phyloP scores from a whole-genome alignment of 92 coral and sea anemone species.

The Paramuricea clavata region DNA sequence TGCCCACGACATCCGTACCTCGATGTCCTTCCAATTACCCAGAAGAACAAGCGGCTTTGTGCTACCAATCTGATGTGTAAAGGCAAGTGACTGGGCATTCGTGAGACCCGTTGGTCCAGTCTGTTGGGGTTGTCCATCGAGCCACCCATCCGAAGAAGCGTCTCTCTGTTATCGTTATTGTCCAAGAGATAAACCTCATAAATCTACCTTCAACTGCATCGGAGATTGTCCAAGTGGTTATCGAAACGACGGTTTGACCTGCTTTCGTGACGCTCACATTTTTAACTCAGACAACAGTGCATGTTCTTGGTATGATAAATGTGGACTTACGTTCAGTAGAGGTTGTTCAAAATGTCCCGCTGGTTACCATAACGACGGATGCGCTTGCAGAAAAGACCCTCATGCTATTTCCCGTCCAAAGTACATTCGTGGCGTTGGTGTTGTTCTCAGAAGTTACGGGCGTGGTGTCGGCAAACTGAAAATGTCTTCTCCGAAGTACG shows the following conservation, averaged over 20 bases:
- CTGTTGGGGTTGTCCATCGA: constrained; percentile 4
- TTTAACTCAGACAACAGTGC: neutral
- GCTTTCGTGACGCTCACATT: neutral
- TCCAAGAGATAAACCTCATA: neutral
- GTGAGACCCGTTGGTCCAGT: neutral
- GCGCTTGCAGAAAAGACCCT: neutral
- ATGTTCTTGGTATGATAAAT: neutral
- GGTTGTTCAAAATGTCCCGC: neutral
- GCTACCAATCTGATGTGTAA: neutral
- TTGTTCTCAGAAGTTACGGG: neutral
- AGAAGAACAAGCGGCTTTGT: no score
- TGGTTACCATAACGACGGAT: neutral
- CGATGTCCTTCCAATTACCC: neutral
- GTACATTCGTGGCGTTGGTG: neutral
- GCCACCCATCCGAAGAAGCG: neutral
- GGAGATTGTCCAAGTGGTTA: neutral
- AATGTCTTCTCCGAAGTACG: neutral
- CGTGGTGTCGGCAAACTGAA: neutral
- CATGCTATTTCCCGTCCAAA: neutral
- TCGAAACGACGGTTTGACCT: neutral
- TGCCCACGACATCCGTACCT: neutral
- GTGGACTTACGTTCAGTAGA: neutral
- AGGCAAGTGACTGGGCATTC: neutral
- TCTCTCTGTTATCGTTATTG: neutral
- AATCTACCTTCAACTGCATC: neutral